Conservation (phyloP, 2,888 invertebrate genomes). For the Pycnomerus fuliginosus region DNA sequence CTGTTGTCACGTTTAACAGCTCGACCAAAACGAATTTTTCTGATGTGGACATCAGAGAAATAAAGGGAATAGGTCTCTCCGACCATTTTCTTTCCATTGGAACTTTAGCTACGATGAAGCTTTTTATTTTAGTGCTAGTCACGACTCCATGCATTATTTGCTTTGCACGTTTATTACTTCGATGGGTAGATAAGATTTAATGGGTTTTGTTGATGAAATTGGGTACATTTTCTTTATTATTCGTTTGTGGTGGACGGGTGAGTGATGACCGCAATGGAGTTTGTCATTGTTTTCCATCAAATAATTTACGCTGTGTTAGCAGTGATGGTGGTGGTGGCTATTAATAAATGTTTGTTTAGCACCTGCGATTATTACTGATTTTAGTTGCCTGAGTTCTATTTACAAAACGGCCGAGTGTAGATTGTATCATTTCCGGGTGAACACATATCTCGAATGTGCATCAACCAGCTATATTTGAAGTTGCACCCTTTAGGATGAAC, state of each 20-base stretch:
- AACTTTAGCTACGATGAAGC: too few relatives aligned
- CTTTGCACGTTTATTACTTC: slow-evolving; percentile 7
- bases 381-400: slow-evolving; percentile 10
- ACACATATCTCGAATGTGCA: slow-evolving; percentile 8
- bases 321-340: too few relatives aligned
- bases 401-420: slow-evolving; percentile 14
- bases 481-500: too few relatives aligned
- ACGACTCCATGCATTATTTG: slow-evolving; percentile 19
- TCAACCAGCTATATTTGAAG: slow-evolving; percentile 4
- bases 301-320: slow-evolving; percentile 14
- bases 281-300: slow-evolving; percentile 17
- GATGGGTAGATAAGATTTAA: slow-evolving; percentile 15
- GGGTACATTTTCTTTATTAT: slow-evolving; percentile 5
- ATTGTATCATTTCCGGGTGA: slow-evolving; percentile 18
- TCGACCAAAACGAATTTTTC: too few relatives aligned
- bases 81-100: too few relatives aligned
- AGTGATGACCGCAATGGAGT: slow-evolving; percentile 7
- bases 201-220: slow-evolving; percentile 9
- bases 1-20: slow-evolving; percentile 13
- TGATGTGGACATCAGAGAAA: too few relatives aligned
- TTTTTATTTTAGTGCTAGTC: too few relatives aligned
- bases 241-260: slow-evolving; percentile 13
- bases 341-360: slow-evolving; percentile 18
- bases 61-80: too few relatives aligned
- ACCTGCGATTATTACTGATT: slow-evolving; percentile 16